These are phyloP conservation scores for Coregonus sp. DNA, from an alignment of 2,797 vertebrate species.

Conservation along the genomic window DNA sequence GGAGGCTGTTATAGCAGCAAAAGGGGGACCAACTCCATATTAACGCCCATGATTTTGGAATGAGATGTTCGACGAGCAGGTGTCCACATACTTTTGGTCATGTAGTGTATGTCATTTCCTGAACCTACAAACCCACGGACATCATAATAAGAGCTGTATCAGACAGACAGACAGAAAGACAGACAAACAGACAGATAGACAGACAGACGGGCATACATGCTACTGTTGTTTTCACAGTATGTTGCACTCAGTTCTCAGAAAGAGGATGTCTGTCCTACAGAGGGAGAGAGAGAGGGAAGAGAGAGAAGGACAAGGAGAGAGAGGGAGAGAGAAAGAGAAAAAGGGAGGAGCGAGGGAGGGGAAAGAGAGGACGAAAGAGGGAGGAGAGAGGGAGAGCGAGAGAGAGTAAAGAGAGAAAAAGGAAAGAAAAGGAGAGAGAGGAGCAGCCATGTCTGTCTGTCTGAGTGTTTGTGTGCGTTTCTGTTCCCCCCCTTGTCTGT, in stretches of 20 bases:
- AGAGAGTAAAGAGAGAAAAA: slow-evolving; percentile 24
- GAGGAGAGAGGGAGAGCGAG: neutral
- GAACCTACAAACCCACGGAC: neutral
- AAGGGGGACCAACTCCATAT: no score
- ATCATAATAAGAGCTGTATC: slow-evolving; percentile 31
- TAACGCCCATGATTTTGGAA: no score
- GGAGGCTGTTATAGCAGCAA: no score
- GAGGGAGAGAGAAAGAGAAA: neutral
- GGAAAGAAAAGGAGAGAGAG: neutral
- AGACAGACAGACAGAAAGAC: slow-evolving; percentile 39
- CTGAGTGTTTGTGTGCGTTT: slow-evolving; percentile 20
- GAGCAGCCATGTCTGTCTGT: slow-evolving; percentile 14
- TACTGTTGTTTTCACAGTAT: slow-evolving; percentile 62
- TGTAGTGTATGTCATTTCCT: neutral
- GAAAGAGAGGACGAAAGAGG: neutral
- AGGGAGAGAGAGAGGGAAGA: slow-evolving; percentile 16
- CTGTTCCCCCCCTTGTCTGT: slow-evolving; percentile 35
- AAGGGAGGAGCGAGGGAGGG: neutral
- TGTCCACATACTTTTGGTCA: no score
- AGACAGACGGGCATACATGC: slow-evolving; percentile 38
- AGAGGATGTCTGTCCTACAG: slow-evolving; percentile 35
- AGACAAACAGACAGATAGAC: slow-evolving; percentile 40
- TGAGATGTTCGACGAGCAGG: no score
- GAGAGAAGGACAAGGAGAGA: neutral
- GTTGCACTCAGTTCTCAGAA: slow-evolving; percentile 57